A percentile compares a stretch with the other conserved stretches of the same genome.
Conservation (phyloP, 2,888 invertebrate species). For the Gasteruption jaculator region DNA sequence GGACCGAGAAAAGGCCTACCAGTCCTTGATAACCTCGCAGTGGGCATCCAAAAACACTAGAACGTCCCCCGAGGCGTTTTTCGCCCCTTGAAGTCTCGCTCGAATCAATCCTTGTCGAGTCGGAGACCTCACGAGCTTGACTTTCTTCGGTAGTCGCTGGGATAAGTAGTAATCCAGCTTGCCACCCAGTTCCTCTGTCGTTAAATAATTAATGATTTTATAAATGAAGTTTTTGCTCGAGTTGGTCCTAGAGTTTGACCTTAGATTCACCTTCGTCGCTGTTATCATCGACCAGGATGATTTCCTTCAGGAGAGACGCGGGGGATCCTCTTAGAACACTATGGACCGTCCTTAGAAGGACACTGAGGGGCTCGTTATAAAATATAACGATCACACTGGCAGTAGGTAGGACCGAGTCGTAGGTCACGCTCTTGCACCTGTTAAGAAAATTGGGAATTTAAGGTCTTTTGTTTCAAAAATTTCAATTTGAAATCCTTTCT, state of each 20-base stretch:
- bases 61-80: conserved; percentile 73
- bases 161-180: conserved; percentile 76
- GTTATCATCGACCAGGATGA: conserved; percentile 92
- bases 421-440: conserved; percentile 60
- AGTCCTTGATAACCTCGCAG: conserved; percentile 77
- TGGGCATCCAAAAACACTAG: conserved; percentile 88
- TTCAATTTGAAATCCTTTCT: too few species aligned
- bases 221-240: conserved; percentile 5
- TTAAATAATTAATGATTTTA: conserved; percentile 1
- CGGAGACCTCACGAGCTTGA: conserved; percentile 71
- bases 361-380: conserved; percentile 86
- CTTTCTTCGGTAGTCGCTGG: conserved; percentile 66
- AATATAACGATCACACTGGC: conserved; percentile 83
- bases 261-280: conserved; percentile 64
- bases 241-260: neutral
- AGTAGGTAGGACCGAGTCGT: conserved; percentile 63
- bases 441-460: conserved; percentile 27
- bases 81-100: conserved; percentile 85
- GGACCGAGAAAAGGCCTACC: too few species aligned
- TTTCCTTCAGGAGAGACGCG: conserved; percentile 73
- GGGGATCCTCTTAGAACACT: conserved; percentile 79
- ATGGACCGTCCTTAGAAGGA: conserved; percentile 79
- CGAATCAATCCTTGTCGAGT: conserved; percentile 81
- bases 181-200: conserved; percentile 64
- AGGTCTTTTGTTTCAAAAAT: too few species aligned